phyloP scores from a whole-genome alignment of 2,888 invertebrate genomes.

The Eupithecia centaureata region DNA sequence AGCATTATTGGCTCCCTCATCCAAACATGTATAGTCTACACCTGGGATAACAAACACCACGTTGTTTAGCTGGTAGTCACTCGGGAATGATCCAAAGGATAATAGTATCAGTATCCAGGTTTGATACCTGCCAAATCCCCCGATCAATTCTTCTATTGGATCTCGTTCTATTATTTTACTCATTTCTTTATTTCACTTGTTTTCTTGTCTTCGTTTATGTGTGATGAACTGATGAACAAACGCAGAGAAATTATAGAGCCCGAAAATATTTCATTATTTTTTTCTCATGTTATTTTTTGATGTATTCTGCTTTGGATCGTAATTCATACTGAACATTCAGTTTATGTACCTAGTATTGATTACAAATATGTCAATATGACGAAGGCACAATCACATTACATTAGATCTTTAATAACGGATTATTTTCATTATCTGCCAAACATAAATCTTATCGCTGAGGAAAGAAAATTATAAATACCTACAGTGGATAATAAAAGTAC shows the following conservation, averaged over 20 bases:
- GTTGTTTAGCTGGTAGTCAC: slow-evolving; percentile 83
- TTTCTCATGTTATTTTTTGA: not conserved
- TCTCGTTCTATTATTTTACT: slow-evolving; percentile 46
- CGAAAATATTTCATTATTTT: not conserved
- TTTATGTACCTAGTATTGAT: not conserved
- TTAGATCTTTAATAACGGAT: slow-evolving; percentile 4
- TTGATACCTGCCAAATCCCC: slow-evolving; percentile 83
- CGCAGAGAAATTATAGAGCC: not conserved
- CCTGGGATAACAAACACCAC: slow-evolving; percentile 83
- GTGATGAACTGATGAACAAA: not conserved
- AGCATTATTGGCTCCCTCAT: slow-evolving; percentile 58
- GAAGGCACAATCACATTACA: not conserved
- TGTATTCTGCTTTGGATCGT: not conserved
- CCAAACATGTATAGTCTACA: slow-evolving; percentile 76
- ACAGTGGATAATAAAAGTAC: not conserved
- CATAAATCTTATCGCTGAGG: slow-evolving; percentile 17
- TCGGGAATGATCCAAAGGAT: slow-evolving; percentile 80
- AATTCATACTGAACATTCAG: not conserved
- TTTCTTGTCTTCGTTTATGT: not conserved
- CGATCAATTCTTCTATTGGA: slow-evolving; percentile 75
- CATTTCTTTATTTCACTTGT: slow-evolving; percentile 3
- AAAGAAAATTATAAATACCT: not conserved
- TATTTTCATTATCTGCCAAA: not conserved
- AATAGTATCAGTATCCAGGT: slow-evolving; percentile 77
- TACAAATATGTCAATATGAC: not conserved